These are phyloP conservation scores for Rhimphoctona megacephalus DNA, from an alignment of 2,888 invertebrate genomes.

Conservation along the genomic window DNA sequence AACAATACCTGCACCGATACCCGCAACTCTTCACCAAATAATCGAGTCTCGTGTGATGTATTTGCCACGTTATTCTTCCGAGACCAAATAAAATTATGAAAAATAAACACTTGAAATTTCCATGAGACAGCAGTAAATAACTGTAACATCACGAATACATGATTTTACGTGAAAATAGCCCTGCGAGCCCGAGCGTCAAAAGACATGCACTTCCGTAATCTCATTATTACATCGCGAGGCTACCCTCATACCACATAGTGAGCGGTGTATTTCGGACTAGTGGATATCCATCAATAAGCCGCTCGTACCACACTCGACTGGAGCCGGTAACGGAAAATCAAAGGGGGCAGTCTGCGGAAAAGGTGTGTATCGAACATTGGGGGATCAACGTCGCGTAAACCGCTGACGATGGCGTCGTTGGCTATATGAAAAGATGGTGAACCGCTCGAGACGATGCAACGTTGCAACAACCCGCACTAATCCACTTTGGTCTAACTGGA, in stretches of 20 bases:
- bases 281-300: not conserved
- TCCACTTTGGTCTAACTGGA: constrained; percentile 61
- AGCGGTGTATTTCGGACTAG: not conserved
- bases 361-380: not conserved
- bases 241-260: not conserved
- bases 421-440: not conserved
- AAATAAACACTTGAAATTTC: not conserved
- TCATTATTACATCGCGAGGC: not conserved
- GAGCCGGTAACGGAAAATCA: not conserved
- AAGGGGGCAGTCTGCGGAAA: not conserved
- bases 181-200: not conserved
- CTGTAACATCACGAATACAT: not conserved
- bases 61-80: not conserved
- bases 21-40: not conserved
- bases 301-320: not conserved
- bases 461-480: constrained; percentile 44
- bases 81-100: not conserved
- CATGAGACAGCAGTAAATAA: not conserved
- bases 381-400: not conserved
- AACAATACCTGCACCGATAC: not conserved
- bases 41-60: not conserved
- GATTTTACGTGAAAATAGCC: not conserved
- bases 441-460: constrained; percentile 2
- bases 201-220: not conserved
- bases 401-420: not conserved